A percentile compares a stretch with the other conserved stretches of the same genome.
phyloP scores from a whole-genome alignment of 2,888 invertebrate species.

The Pollenia angustigena region DNA sequence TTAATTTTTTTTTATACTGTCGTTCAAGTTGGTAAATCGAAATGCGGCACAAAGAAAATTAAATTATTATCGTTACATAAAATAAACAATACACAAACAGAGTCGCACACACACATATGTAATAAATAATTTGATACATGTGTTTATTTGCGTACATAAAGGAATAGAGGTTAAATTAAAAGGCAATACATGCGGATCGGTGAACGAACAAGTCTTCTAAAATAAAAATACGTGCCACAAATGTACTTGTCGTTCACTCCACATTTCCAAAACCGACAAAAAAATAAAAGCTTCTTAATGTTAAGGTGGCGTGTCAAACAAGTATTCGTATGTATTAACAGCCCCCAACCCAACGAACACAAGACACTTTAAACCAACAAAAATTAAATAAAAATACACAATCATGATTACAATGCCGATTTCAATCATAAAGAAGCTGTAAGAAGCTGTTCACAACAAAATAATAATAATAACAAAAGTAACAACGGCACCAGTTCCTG shows the following conservation, averaged over 20 bases:
- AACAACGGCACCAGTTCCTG: not conserved
- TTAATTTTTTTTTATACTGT: not conserved
- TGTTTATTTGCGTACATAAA: not conserved
- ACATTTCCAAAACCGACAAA: constrained; percentile 5
- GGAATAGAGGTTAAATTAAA: constrained; percentile 35
- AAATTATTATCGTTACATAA: constrained; percentile 39
- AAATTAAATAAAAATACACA: constrained; percentile 38
- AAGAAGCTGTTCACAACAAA: constrained; percentile 26
- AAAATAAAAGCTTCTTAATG: constrained; percentile 48
- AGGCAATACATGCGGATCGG: constrained; percentile 1
- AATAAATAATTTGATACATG: not conserved
- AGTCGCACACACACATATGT: not conserved
- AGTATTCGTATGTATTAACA: constrained; percentile 29
- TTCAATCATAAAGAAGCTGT: constrained; percentile 59
- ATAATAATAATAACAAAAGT: constrained; percentile 24
- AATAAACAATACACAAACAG: constrained; percentile 15
- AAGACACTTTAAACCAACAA: constrained; percentile 32
- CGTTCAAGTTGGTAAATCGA: constrained; percentile 23
- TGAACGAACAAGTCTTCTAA: constrained; percentile 15
- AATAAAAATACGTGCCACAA: constrained; percentile 26
- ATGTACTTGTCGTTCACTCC: constrained; percentile 32
- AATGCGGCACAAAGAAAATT: constrained; percentile 38
- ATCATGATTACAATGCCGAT: constrained; percentile 63
- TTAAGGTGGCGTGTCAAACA: constrained; percentile 65
- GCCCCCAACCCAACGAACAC: not conserved